These are phyloP conservation scores for Samia ricini DNA, from an alignment of 1,140 invertebrate species.

Conservation along the genomic window DNA sequence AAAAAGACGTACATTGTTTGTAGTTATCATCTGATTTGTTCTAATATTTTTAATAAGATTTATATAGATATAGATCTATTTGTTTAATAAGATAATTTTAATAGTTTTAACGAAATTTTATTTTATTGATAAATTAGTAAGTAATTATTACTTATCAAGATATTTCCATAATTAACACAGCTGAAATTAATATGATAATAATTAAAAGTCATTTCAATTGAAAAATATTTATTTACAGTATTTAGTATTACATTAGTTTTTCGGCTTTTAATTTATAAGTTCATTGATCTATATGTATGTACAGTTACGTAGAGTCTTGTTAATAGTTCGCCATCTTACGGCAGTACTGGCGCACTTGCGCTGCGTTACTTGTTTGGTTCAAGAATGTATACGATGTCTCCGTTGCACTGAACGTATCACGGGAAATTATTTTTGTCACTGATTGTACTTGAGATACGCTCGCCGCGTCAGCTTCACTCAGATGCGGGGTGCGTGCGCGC, in stretches of 20 bases:
- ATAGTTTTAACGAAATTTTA: neutral
- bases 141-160: too few relatives aligned
- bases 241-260: too few relatives aligned
- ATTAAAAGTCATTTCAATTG: too few relatives aligned
- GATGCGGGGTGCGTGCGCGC: conserved; percentile 38
- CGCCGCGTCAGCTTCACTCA: conserved; percentile 7
- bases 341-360: too few relatives aligned
- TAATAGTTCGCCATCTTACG: neutral
- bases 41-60: too few relatives aligned
- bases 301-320: neutral
- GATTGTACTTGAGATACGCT: conserved; percentile 2
- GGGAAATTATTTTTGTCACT: neutral
- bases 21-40: neutral
- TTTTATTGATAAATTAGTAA: too few relatives aligned
- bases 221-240: too few relatives aligned
- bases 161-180: too few relatives aligned
- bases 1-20: neutral
- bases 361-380: neutral
- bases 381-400: neutral
- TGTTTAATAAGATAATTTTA: neutral
- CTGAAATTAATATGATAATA: too few relatives aligned
- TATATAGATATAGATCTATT: too few relatives aligned
- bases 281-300: neutral
- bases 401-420: neutral
- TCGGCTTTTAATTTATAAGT: neutral